Base-by-base conservation (phyloP, 2,888 invertebrate species). In the Drosophila affinis region DNA sequence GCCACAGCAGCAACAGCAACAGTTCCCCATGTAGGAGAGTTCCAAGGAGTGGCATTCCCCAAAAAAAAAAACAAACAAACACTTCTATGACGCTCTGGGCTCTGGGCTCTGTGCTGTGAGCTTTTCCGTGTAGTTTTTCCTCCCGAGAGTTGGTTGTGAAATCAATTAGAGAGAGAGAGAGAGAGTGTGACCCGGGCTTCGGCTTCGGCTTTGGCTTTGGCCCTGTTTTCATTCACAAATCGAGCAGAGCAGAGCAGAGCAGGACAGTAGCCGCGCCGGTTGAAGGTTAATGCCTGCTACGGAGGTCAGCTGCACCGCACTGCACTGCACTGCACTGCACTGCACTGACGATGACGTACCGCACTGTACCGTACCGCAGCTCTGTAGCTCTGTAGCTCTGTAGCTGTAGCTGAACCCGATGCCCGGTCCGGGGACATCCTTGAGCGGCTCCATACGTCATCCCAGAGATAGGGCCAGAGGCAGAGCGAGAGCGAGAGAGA, bases 201-300 rank as follows among this genome's bases (percentile, higher is more conserved):
- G 9, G 27, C 27, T 27, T 9, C 49, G 46, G 14, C 32, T 52
- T 52, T 27, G 29, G 29, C 29, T 29, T 9, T 54, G 46, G 14
- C 32, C 49, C 53, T 52, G 64, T 48, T 51, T 77, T 79, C 82
- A 84, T 84, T 84, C 79, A 84, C 62, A 74, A 81, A 81, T 65
- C 56, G 55, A 62, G n/a, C n/a, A n/a, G 7, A n/a, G 39, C 45
- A 51, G 34, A 45, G 34, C 4, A 34, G 34, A 54, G 48, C 56
- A 56, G 48, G 61, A 72, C 81, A 69, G 72, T 63, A 39, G 47
- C 14, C 17, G 39, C 34, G 49, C 61, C 67, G 73, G 76, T 48
- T 73, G 84, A 86, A 86, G 86, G 86, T 86, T 81, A 86, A 86
- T 58, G 86, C 75, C 81, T 88, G 74, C 70, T 39, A 32, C 71